Base-by-base conservation (phyloP, 2,797 vertebrate species). In the Silurus aristotelis region DNA sequence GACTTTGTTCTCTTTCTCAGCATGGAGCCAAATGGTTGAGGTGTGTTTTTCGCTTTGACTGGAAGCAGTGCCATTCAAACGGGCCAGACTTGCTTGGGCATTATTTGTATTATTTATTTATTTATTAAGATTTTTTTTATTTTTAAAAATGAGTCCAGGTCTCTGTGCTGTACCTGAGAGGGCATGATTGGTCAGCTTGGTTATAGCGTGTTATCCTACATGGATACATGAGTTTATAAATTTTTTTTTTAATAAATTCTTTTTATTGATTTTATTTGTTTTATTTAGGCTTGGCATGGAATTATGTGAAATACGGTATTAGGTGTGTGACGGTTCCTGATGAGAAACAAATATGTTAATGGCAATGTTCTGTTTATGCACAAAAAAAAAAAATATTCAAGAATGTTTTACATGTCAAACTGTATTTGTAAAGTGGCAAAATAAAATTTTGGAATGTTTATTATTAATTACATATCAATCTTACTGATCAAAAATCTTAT, bases 141-240 rank as follows among this genome's bases (percentile, higher is more conserved):
- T 63, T 80, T 84, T 46, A 20, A 12, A 79, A 84, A 86, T 75
- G 88, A 27, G 77, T 48, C 31, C 25, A 76, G 84, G 64, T 73
- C 27, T 25, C 6, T 82, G 73, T 31, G 68, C 25, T 84, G 73
- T 77, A 66, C 84, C 56, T n/a, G 52, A 81, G 64, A 78, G 14
- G 64, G 84, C 67, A 79, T 86, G 22, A 31, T 22, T 46, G 80
- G 75, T 61, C 52, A 58, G 61, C 8, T 15, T 56, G 25, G 56
- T 55, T 1, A 15, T 72, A 73, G 25, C 80, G 38, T 82, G 83
- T 77, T 67, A 86, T 86, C 80, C 67, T 83, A 55, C 63, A 79
- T 73, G 83, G 85, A 86, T 83, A 70, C 38, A 67, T 83, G 70
- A 8, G 55, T 48, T 63, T 81, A 14, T 66, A 17, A 5, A 17